These are phyloP conservation scores for Aegithalos caudatus DNA, from an alignment of 2,113 vertebrate species.

Conservation along the genomic window DNA sequence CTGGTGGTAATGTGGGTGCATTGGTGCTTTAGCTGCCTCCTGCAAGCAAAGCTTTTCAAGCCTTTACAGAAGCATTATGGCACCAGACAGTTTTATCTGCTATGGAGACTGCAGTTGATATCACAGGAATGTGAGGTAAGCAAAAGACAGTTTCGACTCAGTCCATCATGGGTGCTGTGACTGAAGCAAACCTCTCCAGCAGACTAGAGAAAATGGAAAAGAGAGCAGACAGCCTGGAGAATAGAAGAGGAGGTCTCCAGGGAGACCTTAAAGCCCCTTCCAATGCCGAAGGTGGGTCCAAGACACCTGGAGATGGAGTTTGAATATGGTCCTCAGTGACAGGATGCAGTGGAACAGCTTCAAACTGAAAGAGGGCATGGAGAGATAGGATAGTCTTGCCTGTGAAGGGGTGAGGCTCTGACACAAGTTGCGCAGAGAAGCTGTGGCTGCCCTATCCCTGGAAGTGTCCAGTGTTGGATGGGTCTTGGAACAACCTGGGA, in stretches of 20 bases:
- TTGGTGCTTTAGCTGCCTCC: neutral
- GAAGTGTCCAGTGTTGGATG: too few relatives aligned
- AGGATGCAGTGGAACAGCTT: neutral
- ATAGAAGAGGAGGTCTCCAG: neutral
- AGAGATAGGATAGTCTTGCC: neutral
- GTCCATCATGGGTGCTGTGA: neutral
- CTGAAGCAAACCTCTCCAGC: neutral
- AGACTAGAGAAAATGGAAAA: neutral
- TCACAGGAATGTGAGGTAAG: neutral
- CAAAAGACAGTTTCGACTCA: neutral
- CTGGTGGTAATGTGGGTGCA: neutral
- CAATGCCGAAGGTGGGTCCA: neutral
- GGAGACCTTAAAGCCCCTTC: neutral
- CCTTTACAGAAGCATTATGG: neutral
- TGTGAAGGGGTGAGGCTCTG: neutral
- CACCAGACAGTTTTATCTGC: neutral
- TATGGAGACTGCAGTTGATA: neutral
- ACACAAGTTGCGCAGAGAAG: neutral
- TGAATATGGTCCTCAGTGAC: neutral
- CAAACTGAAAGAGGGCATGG: neutral
- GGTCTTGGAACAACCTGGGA: neutral
- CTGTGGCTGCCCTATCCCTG: neutral
- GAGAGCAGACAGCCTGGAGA: neutral
- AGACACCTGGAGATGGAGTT: neutral
- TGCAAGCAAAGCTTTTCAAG: neutral